Conservation (phyloP, 2,113 vertebrate genomes). For the Mobula birostris region DNA sequence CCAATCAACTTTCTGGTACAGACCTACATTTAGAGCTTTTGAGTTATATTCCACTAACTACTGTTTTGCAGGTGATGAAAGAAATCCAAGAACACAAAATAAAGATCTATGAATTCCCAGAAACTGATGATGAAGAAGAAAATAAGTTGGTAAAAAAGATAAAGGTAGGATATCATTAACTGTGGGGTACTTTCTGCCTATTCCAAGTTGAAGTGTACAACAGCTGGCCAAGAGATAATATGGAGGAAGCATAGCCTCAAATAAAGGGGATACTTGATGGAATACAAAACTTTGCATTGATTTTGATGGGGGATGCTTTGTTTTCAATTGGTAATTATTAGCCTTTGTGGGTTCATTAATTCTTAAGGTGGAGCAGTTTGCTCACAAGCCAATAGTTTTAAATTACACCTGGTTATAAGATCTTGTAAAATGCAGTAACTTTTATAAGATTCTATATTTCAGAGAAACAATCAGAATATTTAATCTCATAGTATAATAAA, state of each 20-base stretch:
- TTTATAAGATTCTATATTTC: neutral
- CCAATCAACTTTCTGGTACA: neutral
- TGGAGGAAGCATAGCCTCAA: neutral
- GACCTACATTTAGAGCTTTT: neutral
- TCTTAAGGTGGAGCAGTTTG: neutral
- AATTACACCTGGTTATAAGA: neutral
- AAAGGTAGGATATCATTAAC: constrained; percentile 61
- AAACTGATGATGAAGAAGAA: constrained; percentile 95
- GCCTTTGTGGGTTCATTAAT: neutral
- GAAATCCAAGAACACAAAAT: constrained; percentile 99
- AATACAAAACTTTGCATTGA: neutral
- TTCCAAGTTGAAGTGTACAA: neutral
- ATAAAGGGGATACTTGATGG: neutral
- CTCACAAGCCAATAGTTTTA: neutral
- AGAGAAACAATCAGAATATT: neutral
- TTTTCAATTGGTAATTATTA: neutral
- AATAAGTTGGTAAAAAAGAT: constrained; percentile 95
- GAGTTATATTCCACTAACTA: neutral
- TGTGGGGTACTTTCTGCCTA: neutral
- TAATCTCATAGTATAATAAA: neutral
- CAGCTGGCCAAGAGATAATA: neutral
- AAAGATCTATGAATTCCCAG: constrained; percentile 98
- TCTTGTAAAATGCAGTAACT: neutral
- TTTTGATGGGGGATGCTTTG: neutral
- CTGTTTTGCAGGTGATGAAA: constrained; percentile 80